These are phyloP conservation scores for Paedocypris micromegethes DNA, from an alignment of 2,797 vertebrate genomes.

Conservation along the genomic window DNA sequence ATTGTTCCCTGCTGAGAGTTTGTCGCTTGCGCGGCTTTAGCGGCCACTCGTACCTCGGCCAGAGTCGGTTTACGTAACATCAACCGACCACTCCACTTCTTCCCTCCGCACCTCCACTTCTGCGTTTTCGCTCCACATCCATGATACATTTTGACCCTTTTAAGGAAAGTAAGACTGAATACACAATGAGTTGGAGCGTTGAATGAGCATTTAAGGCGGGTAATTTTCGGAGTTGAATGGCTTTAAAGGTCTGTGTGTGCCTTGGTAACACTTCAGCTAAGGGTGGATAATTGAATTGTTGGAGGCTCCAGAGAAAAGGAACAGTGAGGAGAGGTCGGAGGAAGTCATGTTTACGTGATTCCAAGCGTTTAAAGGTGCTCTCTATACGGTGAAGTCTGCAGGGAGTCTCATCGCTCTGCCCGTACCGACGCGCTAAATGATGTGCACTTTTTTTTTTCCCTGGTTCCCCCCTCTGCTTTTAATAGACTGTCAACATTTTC, in stretches of 20 bases:
- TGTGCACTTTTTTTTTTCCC: constrained; percentile 25
- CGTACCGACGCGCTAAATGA: constrained; percentile 24
- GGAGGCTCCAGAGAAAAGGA: constrained; percentile 5
- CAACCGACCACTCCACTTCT: constrained; percentile 26
- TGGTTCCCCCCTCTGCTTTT: constrained; percentile 30
- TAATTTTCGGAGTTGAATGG: constrained; percentile 15
- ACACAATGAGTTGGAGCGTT: constrained; percentile 5
- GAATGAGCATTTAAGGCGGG: constrained; percentile 14
- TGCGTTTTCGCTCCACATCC: not conserved
- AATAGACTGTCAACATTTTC: constrained; percentile 44
- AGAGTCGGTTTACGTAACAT: constrained; percentile 44
- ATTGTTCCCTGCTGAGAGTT: constrained; percentile 48
- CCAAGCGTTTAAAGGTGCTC: constrained; percentile 2
- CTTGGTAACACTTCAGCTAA: constrained; percentile 10
- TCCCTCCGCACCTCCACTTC: constrained; percentile 18
- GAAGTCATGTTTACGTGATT: not conserved
- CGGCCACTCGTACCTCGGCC: constrained; percentile 40
- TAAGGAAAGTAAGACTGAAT: not conserved
- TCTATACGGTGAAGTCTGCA: not conserved
- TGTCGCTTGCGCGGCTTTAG: constrained; percentile 52
- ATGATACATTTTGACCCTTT: not conserved
- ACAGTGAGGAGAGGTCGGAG: not conserved
- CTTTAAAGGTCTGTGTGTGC: constrained; percentile 20
- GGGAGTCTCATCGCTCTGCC: constrained; percentile 5
- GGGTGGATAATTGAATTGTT: constrained; percentile 14